phyloP scores from a whole-genome alignment of 2,113 vertebrate genomes.

The Nycticebus coucang region DNA sequence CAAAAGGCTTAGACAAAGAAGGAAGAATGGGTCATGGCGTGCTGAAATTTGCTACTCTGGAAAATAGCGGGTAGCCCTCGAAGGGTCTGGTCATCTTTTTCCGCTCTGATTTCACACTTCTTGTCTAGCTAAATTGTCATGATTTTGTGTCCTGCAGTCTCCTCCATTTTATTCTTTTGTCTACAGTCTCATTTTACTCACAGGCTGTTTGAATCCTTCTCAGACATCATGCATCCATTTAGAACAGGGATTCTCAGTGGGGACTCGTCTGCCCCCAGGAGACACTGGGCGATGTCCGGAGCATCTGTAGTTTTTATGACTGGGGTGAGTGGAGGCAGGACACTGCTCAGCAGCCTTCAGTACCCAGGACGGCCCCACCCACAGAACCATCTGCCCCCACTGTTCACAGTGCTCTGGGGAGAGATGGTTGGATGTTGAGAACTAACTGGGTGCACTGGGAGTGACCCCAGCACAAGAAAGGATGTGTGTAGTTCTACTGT shows the following conservation, averaged over 20 bases:
- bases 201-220: background rate
- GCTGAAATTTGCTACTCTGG: background rate
- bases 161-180: background rate
- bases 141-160: rapidly evolving
- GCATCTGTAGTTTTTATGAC: background rate
- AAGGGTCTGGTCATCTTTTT: background rate
- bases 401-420: background rate
- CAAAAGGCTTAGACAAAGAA: background rate
- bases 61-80: background rate
- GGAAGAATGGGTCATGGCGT: background rate
- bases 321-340: background rate
- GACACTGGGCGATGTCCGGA: background rate
- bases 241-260: rapidly evolving
- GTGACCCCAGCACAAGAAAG: background rate
- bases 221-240: background rate
- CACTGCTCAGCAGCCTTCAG: background rate
- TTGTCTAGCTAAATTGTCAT: background rate
- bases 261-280: background rate
- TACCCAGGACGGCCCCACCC: background rate
- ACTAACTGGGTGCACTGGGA: background rate
- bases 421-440: background rate
- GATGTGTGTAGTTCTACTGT: background rate
- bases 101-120: background rate
- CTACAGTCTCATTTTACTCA: background rate
- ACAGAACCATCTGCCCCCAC: rapidly evolving